phyloP scores from a whole-genome alignment of 2,797 vertebrate genomes.

The Rhinoraja longicauda region DNA sequence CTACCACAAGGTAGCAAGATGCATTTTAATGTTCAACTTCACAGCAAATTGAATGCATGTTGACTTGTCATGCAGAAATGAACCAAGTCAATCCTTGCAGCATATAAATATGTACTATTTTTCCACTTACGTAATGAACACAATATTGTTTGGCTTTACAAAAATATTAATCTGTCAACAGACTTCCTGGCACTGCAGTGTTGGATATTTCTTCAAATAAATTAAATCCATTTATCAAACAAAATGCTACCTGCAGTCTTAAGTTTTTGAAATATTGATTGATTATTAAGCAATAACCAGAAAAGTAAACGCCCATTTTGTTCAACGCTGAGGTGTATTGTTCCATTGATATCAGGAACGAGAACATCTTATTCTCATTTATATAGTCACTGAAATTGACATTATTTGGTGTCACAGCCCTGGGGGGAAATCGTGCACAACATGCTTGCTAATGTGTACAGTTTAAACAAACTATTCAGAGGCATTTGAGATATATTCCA shows the following conservation, averaged over 20 bases:
- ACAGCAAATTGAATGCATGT: background rate
- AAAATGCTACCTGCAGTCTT: background rate
- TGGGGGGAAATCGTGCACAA: background rate
- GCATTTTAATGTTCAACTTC: background rate
- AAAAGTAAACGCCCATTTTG: background rate
- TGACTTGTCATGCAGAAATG: background rate
- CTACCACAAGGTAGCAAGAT: background rate
- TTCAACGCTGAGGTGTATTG: background rate
- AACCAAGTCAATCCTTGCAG: background rate
- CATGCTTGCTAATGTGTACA: no score
- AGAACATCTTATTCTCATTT: background rate
- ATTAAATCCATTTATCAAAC: background rate
- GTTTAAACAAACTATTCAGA: background rate
- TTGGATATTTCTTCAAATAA: background rate
- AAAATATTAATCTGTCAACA: background rate
- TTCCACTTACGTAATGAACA: background rate
- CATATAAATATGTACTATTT: background rate
- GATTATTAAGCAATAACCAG: background rate
- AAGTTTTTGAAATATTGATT: background rate
- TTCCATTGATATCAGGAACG: background rate
- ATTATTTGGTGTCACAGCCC: background rate
- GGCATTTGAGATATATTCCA: background rate
- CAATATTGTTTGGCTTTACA: constrained; percentile 4
- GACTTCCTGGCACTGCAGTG: background rate
- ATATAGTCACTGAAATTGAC: background rate